Conservation (phyloP, 2,888 invertebrate genomes). For the Clepsis dumicolana region DNA sequence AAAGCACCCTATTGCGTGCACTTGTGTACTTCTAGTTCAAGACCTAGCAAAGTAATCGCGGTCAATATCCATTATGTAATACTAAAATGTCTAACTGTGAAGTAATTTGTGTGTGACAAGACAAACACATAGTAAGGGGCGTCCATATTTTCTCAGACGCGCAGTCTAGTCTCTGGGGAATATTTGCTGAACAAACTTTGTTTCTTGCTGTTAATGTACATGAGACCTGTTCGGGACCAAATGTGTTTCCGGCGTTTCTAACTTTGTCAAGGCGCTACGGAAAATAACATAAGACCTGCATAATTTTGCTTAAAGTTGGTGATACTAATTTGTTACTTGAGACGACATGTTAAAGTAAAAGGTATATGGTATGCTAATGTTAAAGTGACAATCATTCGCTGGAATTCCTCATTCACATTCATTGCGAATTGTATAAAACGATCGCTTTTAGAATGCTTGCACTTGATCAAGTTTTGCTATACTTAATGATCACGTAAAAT, state of each 20-base stretch:
- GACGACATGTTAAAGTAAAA: not conserved
- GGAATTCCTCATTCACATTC: too few species aligned
- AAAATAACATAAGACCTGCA: constrained; percentile 37
- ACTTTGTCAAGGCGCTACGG: constrained; percentile 34
- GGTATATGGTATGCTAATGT: not conserved
- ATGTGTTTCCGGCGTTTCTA: constrained; percentile 34
- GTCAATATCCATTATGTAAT: too few species aligned
- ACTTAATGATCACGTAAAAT: too few species aligned
- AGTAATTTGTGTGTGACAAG: too few species aligned
- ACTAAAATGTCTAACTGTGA: too few species aligned
- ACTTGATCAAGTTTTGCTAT: too few species aligned
- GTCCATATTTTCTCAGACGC: constrained; percentile 58
- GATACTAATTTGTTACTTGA: constrained; percentile 32
- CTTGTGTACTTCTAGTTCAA: too few species aligned
- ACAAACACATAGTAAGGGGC: constrained; percentile 56
- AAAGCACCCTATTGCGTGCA: too few species aligned
- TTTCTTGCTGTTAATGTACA: constrained; percentile 43
- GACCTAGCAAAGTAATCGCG: too few species aligned
- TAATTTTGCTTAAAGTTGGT: constrained; percentile 31
- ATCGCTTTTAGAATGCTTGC: too few species aligned
- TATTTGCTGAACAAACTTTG: constrained; percentile 83
- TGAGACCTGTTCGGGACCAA: constrained; percentile 32
- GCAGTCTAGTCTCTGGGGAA: constrained; percentile 72
- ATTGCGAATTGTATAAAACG: too few species aligned
- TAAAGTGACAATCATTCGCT: too few species aligned